These are phyloP conservation scores for Parascotia fuliginaria DNA, from an alignment of 2,888 invertebrate species.

Conservation along the genomic window DNA sequence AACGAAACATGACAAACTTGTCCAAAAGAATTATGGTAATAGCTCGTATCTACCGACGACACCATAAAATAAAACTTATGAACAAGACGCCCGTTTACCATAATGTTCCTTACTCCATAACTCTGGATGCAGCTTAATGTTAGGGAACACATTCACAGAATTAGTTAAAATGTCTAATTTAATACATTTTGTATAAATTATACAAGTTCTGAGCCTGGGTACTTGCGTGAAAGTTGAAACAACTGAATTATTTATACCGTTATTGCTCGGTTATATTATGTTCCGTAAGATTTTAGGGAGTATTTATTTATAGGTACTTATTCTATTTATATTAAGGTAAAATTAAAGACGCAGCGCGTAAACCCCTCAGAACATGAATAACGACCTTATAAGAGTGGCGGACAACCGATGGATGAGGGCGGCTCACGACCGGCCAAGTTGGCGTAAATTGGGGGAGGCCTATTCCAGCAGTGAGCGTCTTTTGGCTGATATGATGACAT, in stretches of 20 bases:
- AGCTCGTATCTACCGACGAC: background rate
- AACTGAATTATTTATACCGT: slow-evolving; percentile 10
- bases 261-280: slow-evolving; percentile 5
- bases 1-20: background rate
- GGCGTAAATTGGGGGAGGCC: too few relatives aligned
- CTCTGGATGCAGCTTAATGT: slow-evolving; percentile 48
- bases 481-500: too few relatives aligned
- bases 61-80: background rate
- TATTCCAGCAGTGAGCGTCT: too few relatives aligned
- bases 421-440: too few relatives aligned
- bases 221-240: slow-evolving; percentile 15
- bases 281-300: background rate
- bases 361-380: too few relatives aligned
- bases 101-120: slow-evolving; percentile 29
- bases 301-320: background rate
- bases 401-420: too few relatives aligned
- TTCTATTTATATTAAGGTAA: too few relatives aligned
- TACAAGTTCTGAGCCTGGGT: slow-evolving; percentile 38
- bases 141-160: slow-evolving; percentile 49
- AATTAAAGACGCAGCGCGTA: too few relatives aligned
- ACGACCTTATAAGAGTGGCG: too few relatives aligned
- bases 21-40: background rate
- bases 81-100: slow-evolving; percentile 1
- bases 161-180: slow-evolving; percentile 66
- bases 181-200: slow-evolving; percentile 51